Base-by-base conservation (phyloP, 2,888 invertebrate genomes). In the Idaea aversata region DNA sequence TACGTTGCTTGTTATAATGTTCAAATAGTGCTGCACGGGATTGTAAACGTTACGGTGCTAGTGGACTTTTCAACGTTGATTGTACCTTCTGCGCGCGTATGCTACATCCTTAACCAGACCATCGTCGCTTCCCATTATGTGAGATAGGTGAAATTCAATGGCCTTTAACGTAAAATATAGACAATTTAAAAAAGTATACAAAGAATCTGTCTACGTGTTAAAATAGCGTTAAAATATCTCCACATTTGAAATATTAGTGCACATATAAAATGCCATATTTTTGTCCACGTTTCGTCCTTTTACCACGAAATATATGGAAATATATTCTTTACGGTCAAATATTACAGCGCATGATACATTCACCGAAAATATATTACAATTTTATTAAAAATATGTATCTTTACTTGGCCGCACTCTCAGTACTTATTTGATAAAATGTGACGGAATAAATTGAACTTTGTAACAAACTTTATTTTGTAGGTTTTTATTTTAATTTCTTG, bases 231-330 rank as follows among this genome's bases (percentile, higher is more conserved):
- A 7, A 47, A 47, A 47, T 47, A 59, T 59, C 59, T 59, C 34
- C 5, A 16, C 59, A 34, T 25, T 59, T 71, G 67, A 71, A 66
- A 69, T 69, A 71, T 71, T 65, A 64, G 66, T 25, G 62, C 36
- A 65, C 63, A 65, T 63, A 64, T 67, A n/a, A 58, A n/a, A 60
- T 65, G 60, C 61, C 16, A 58, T 47, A 65, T 65, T 65, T 65
- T 63, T 65, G 64, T 16, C 47, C 65, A 67, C 62, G 65, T 61
- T 67, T 64, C 67, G 64, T 15, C 60, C 66, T 57, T 67, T 70
- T 59, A 62, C 65, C 67, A 57, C 66, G 67, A 69, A 69, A 65
- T 70, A 64, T 67, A 67, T 68, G 63, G 67, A 65, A 68, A 66
- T 47, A 65, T 66, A 47, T 59, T 59, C 59, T 69, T 72, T 66